phyloP scores from a whole-genome alignment of 1,140 invertebrate species.

The Mylabris phalerata region DNA sequence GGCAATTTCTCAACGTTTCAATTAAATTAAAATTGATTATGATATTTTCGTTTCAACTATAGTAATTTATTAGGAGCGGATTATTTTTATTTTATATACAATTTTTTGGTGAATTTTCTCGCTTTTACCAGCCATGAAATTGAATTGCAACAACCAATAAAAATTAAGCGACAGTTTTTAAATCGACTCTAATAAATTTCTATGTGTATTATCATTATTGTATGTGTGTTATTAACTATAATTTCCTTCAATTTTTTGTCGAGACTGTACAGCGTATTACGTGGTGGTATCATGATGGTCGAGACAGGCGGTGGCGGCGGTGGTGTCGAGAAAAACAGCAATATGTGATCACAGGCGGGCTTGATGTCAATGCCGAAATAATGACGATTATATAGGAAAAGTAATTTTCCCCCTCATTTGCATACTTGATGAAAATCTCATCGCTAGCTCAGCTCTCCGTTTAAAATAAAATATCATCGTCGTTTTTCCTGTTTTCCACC shows the following conservation, averaged over 20 bases:
- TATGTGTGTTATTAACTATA: too few relatives aligned
- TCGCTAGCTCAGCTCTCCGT: constrained; percentile 17
- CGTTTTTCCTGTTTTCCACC: neutral
- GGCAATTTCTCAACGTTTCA: too few relatives aligned
- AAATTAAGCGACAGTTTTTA: too few relatives aligned
- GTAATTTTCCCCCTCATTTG: constrained; percentile 46
- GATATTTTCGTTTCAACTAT: too few relatives aligned
- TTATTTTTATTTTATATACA: too few relatives aligned
- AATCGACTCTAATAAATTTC: too few relatives aligned
- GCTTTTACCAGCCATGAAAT: too few relatives aligned
- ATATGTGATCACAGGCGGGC: constrained; percentile 39
- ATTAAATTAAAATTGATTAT: too few relatives aligned
- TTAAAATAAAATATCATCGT: neutral
- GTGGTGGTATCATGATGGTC: constrained; percentile 16
- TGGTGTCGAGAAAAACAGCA: constrained; percentile 35
- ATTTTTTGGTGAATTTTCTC: too few relatives aligned
- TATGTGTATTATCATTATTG: too few relatives aligned
- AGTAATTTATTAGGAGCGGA: too few relatives aligned
- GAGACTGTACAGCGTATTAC: constrained; percentile 12
- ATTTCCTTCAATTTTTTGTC: neutral
- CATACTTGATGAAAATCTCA: constrained; percentile 46
- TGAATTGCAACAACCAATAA: too few relatives aligned
- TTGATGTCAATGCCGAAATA: constrained; percentile 44
- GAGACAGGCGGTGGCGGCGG: constrained; percentile 2
- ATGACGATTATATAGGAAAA: constrained; percentile 47